Evolutionary conservation across 2,797 vertebrate species (phyloP).

Genomic region (Channa striata): DNA sequence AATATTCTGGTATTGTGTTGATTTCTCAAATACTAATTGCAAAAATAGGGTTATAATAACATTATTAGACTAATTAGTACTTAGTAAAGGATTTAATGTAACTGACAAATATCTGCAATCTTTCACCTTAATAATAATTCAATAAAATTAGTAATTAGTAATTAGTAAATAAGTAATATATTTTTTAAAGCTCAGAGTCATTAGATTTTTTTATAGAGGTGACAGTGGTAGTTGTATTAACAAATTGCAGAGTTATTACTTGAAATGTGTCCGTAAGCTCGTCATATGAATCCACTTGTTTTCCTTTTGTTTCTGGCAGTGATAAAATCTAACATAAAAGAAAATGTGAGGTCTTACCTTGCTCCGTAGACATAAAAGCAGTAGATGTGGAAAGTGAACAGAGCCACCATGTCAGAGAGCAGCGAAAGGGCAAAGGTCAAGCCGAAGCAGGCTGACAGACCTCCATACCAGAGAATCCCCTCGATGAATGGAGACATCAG

Average conservation of each 20-base stretch:
- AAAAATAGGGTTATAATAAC: too few relatives aligned
- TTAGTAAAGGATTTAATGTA: background rate
- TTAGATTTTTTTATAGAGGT: too few relatives aligned
- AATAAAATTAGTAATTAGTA: too few relatives aligned
- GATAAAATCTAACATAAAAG: background rate
- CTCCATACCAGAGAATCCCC: conserved; percentile 95
- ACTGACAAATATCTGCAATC: too few relatives aligned
- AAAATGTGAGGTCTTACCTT: conserved; percentile 82
- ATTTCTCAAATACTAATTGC: background rate
- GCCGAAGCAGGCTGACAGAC: conserved; percentile 93
- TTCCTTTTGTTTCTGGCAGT: background rate
- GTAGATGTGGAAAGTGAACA: conserved; percentile 99
- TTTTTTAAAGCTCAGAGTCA: too few relatives aligned
- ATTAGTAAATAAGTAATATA: too few relatives aligned
- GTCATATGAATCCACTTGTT: background rate
- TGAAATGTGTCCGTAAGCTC: background rate
- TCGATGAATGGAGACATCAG: conserved; percentile 97
- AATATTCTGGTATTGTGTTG: too few relatives aligned
- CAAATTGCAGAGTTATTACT: background rate
- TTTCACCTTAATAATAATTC: too few relatives aligned
- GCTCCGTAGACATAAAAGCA: conserved; percentile 99
- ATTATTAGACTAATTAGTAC: too few relatives aligned
- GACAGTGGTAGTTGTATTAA: too few relatives aligned
- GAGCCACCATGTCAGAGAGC: conserved; percentile 94
- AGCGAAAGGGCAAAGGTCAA: conserved; percentile 93